A percentile compares a stretch with the other conserved stretches of the same genome.
Evolutionary conservation across 2,113 vertebrate genomes (phyloP).

Genomic region (Myrmophylax atrothorax): DNA sequence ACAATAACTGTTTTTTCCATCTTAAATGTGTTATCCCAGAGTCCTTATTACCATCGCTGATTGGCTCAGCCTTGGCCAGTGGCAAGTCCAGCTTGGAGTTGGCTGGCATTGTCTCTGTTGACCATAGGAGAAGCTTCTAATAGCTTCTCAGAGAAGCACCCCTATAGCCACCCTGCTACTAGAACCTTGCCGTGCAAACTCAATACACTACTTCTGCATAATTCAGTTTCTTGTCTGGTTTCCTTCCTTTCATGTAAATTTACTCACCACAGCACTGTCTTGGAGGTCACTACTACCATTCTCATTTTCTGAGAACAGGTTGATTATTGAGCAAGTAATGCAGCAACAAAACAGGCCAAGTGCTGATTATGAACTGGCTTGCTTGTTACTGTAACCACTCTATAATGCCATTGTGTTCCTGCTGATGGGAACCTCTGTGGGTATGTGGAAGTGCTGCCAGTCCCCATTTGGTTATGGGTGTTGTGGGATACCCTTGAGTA

Average conservation of each 20-base stretch:
- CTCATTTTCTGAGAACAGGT: background rate
- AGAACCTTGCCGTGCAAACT: background rate
- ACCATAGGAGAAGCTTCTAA: background rate
- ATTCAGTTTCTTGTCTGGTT: background rate
- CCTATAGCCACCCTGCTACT: background rate
- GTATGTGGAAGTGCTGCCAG: background rate
- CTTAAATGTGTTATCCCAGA: background rate
- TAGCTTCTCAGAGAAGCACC: background rate
- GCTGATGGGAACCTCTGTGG: background rate
- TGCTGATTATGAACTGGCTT: rapidly evolving
- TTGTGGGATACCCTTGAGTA: background rate
- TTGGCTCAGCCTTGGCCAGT: background rate
- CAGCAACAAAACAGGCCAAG: background rate
- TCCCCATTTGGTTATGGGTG: background rate
- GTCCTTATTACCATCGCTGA: background rate
- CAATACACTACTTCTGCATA: background rate
- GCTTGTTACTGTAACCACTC: background rate
- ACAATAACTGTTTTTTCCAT: background rate
- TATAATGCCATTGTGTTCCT: background rate
- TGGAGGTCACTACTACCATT: background rate
- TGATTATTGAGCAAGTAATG: background rate
- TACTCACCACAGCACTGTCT: background rate
- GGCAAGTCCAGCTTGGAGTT: background rate
- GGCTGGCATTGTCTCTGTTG: background rate
- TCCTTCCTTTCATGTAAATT: background rate